Conservation (phyloP, 37 sponge, comb jelly and placozoan genomes). For the Bolinopsis microptera region DNA sequence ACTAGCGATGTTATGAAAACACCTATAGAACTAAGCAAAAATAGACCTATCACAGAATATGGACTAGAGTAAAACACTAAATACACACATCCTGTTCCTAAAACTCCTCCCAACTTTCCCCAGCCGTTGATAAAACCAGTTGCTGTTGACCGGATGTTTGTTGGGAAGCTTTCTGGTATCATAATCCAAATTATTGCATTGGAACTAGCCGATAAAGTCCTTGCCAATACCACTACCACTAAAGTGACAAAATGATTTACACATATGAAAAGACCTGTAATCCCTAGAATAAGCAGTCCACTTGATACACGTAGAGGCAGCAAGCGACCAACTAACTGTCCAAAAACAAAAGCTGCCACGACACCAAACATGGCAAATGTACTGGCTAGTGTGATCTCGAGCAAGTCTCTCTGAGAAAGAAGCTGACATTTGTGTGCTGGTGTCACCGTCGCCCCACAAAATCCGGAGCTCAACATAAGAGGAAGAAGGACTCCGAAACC, state of each 20-base stretch:
- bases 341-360: background rate
- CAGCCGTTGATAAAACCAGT: constrained; percentile 9
- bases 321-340: background rate
- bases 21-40: background rate
- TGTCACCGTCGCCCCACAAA: background rate
- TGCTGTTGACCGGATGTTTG: background rate
- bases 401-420: background rate
- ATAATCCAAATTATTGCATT: constrained; percentile 10
- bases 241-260: background rate
- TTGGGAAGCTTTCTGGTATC: constrained; percentile 3
- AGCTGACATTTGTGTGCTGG: background rate
- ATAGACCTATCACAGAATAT: background rate
- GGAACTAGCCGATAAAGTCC: background rate
- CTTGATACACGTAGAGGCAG: background rate
- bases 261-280: background rate
- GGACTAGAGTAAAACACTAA: background rate
- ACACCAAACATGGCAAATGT: background rate
- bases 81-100: constrained; percentile 20
- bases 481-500: background rate
- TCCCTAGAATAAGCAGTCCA: background rate
- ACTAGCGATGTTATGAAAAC: background rate
- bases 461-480: background rate
- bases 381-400: background rate
- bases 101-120: constrained; percentile 17
- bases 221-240: background rate